Base-by-base conservation (phyloP, 2,888 invertebrate genomes). In the Heliconius ethilla region DNA sequence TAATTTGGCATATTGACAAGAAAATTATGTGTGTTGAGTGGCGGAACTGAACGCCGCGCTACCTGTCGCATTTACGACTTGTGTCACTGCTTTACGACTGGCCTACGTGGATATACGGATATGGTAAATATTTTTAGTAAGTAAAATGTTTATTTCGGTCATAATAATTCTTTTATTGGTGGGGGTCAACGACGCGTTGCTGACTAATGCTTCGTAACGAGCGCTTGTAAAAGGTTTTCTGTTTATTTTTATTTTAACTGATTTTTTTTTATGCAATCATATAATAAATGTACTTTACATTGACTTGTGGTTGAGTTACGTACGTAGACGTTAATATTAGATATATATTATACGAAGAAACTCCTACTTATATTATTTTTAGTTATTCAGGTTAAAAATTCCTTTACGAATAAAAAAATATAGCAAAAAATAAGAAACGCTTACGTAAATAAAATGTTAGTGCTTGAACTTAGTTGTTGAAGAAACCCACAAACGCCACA, bases 371-470 rank as follows among this genome's bases (percentile, higher is more conserved):
- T n/a, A 11, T n/a, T 3, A n/a, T 15, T 27, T 59, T 78, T 76
- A 74, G 70, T 15, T 5, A 51, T 51, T 78, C 72, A 65, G 37
- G 55, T 76, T 67, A 65, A 37, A 45, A 67, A 81, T 81, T 79
- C 76, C 78, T 79, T 73, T 75, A 65, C 51, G 65, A 84, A 83
- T 83, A 85, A 86, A 84, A 87, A 88, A 84, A 84, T 84, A 83
- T 83, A 82, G 82, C n/a, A 25, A 62, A 85, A 86, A 86, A 88
- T 85, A 85, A 82, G 80, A 82, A 84, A 87, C 87, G 87, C 86
- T 87, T 83, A 81, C 84, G 84, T 89, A 88, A 89, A 89, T 90
- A 89, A 87, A 85, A 86, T 87, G 85, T 86, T 85, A 87, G 86
- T 85, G 84, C 86, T 83, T 83, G 80, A 82, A 81, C 82, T 83